phyloP scores from a whole-genome alignment of 2,797 vertebrate species.

The Acanthurus tractus region DNA sequence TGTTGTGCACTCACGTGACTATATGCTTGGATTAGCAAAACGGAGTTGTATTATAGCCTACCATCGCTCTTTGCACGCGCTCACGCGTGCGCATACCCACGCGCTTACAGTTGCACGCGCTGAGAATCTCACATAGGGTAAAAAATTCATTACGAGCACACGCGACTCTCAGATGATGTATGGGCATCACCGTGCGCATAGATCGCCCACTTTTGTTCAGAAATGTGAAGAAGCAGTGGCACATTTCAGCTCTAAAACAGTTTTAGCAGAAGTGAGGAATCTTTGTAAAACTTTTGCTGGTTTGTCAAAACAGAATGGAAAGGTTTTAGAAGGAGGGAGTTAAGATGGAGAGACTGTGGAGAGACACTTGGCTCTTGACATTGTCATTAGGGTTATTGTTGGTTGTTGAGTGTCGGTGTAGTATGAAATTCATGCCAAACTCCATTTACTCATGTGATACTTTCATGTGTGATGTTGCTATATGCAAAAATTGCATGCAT shows the following conservation, averaged over 20 bases:
- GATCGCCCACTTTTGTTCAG: not conserved
- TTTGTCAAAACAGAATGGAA: not conserved
- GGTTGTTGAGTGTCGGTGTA: conserved; percentile 47
- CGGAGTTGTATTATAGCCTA: no score
- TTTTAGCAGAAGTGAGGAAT: no score
- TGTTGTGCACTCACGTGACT: not conserved
- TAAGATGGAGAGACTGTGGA: conserved; percentile 11
- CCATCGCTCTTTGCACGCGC: not conserved
- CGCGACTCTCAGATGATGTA: not conserved
- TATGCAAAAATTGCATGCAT: not conserved
- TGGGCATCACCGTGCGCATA: no score
- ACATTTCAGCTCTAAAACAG: no score
- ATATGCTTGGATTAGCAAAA: not conserved
- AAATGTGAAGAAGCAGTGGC: not conserved
- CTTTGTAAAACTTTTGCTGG: no score
- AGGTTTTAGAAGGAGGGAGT: not conserved
- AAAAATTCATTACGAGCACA: not conserved
- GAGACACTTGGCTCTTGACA: conserved; percentile 42
- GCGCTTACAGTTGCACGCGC: not conserved
- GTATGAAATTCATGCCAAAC: conserved; percentile 28
- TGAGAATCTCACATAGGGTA: not conserved
- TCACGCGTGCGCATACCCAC: not conserved
- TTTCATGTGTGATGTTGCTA: conserved; percentile 4
- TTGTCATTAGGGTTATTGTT: conserved; percentile 57
- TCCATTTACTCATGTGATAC: conserved; percentile 40